These are phyloP conservation scores for Erpobdella octoculata DNA, from an alignment of 2,888 invertebrate genomes.

Conservation along the genomic window DNA sequence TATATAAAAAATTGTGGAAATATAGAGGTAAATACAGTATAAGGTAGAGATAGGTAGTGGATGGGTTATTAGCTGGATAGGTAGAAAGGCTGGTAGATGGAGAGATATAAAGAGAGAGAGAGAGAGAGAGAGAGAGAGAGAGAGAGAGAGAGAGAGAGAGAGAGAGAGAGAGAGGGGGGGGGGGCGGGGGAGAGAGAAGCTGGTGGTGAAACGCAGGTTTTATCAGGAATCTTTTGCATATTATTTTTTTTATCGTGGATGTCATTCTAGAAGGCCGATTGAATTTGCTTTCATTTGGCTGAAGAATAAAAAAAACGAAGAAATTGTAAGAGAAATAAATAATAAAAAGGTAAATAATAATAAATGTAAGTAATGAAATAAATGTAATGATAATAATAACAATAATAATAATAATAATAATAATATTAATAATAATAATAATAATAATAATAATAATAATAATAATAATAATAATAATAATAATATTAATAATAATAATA, in stretches of 20 bases:
- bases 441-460: background rate
- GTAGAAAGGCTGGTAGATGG: background rate
- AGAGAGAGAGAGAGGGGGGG: conserved; percentile 2
- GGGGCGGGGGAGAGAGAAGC: background rate
- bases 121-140: conserved; percentile 2
- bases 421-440: background rate
- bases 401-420: background rate
- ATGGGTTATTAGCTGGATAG: background rate
- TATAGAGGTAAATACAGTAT: background rate
- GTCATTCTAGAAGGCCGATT: too few relatives aligned
- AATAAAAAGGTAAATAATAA: too few relatives aligned
- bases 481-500: background rate
- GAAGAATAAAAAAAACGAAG: too few relatives aligned
- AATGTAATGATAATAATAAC: background rate
- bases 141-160: conserved; percentile 2
- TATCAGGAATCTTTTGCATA: too few relatives aligned
- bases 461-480: conserved; percentile 6
- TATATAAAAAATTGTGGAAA: background rate
- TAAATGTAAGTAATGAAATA: too few relatives aligned
- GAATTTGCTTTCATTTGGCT: too few relatives aligned
- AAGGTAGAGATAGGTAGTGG: background rate
- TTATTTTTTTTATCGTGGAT: too few relatives aligned
- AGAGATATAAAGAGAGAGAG: too few relatives aligned
- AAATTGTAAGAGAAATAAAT: too few relatives aligned
- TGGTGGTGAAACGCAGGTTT: too few relatives aligned